phyloP scores from a whole-genome alignment of 2,797 vertebrate genomes.

The Chelon auratus region DNA sequence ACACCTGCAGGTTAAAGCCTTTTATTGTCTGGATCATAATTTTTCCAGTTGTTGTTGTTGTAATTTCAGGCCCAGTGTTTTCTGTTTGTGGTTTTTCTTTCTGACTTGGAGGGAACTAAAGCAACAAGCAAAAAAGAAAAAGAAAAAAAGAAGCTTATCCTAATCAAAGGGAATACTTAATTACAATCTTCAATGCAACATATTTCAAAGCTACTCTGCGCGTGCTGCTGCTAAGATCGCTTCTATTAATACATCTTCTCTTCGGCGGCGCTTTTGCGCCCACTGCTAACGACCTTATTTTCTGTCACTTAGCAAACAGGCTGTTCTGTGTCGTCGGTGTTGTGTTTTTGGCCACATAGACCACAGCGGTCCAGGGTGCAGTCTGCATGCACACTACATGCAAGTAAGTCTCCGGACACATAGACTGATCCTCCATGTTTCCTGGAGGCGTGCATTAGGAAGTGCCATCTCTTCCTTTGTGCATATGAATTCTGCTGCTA shows the following conservation, averaged over 20 bases:
- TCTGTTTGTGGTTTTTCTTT: neutral
- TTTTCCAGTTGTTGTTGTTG: slow-evolving; percentile 18
- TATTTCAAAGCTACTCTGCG: slow-evolving; percentile 60
- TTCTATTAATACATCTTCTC: slow-evolving; percentile 49
- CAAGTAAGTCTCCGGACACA: neutral
- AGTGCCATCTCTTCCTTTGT: neutral
- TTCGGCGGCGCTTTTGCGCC: slow-evolving; percentile 36
- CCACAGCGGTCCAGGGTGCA: neutral
- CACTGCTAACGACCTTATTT: slow-evolving; percentile 48
- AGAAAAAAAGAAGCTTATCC: slow-evolving; percentile 5
- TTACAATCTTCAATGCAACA: slow-evolving; percentile 63
- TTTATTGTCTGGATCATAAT: slow-evolving; percentile 48
- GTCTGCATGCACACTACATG: neutral
- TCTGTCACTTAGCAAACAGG: slow-evolving; percentile 42
- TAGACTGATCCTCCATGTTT: neutral
- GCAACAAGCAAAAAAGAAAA: slow-evolving; percentile 30
- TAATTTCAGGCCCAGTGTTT: slow-evolving; percentile 27
- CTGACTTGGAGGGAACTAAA: slow-evolving; percentile 36
- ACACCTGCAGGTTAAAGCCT: slow-evolving; percentile 42
- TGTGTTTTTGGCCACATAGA: slow-evolving; percentile 12
- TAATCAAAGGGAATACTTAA: slow-evolving; percentile 77
- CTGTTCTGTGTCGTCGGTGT: slow-evolving; percentile 30
- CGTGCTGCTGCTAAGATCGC: slow-evolving; percentile 35
- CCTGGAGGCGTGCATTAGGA: neutral
- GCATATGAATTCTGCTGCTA: too few species aligned